These are phyloP conservation scores for Ichneumoninae sp. DNA, from an alignment of 2,888 invertebrate genomes.

Conservation along the genomic window DNA sequence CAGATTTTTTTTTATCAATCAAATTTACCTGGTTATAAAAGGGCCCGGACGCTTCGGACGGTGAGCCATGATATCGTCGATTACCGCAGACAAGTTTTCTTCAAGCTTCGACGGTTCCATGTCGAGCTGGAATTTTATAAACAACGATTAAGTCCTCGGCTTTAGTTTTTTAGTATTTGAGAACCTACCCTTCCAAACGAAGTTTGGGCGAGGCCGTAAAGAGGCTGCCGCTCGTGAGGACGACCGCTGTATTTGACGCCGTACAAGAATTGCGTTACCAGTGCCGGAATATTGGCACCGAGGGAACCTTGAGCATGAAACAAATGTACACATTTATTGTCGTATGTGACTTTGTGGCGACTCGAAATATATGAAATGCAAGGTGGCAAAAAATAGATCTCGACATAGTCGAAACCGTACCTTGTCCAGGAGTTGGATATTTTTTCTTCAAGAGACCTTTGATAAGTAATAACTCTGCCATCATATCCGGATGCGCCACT, in stretches of 20 bases:
- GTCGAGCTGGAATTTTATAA: conserved; percentile 86
- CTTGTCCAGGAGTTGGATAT: conserved; percentile 88
- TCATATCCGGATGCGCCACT: conserved; percentile 92
- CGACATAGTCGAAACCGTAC: conserved; percentile 62
- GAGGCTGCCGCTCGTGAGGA: conserved; percentile 89
- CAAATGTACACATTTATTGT: conserved; percentile 23
- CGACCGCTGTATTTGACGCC: conserved; percentile 90
- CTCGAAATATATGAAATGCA: neutral
- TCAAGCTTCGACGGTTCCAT: conserved; percentile 90
- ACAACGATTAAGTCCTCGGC: neutral
- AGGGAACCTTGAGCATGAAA: conserved; percentile 87
- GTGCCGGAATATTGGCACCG: conserved; percentile 87
- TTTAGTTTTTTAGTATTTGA: neutral
- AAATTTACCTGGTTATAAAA: conserved; percentile 89
- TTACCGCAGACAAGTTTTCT: conserved; percentile 89
- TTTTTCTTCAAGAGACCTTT: conserved; percentile 91
- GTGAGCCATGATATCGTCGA: conserved; percentile 88
- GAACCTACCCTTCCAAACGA: conserved; percentile 89
- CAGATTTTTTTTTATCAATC: neutral
- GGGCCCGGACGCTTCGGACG: conserved; percentile 89
- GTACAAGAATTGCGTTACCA: conserved; percentile 88
- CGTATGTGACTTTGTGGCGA: neutral
- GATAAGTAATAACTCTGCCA: conserved; percentile 90
- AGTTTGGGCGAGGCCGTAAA: conserved; percentile 89
- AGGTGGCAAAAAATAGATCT: neutral